A percentile compares a stretch with the other conserved stretches of the same genome.
These are phyloP conservation scores for Lutjanus erythropterus DNA, from an alignment of 2,113 vertebrate species.

Conservation along the genomic window DNA sequence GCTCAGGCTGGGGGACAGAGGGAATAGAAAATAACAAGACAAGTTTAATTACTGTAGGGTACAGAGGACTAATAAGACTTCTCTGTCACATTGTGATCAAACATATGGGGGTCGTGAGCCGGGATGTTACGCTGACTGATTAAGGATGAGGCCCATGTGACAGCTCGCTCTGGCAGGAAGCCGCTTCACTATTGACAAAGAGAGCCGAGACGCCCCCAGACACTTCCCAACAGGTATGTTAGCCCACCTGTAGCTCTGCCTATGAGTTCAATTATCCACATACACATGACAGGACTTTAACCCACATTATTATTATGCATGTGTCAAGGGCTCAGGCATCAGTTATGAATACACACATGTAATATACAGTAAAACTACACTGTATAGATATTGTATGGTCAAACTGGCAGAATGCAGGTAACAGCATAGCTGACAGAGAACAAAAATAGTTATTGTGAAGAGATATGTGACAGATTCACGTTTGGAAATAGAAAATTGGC, in stretches of 20 bases:
- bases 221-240: constrained; percentile 21
- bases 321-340: too few species aligned
- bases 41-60: constrained; percentile 50
- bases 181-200: constrained; percentile 16
- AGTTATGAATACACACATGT: too few species aligned
- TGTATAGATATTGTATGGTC: too few species aligned
- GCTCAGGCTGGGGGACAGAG: constrained; percentile 36
- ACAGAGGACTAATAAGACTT: constrained; percentile 44
- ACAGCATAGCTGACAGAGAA: too few species aligned
- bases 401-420: too few species aligned
- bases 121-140: constrained; percentile 37
- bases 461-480: too few species aligned
- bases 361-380: too few species aligned
- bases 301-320: too few species aligned
- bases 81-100: constrained; percentile 51
- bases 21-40: constrained; percentile 62
- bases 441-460: too few species aligned
- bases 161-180: constrained; percentile 11
- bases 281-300: neutral
- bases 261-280: constrained; percentile 4
- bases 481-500: too few species aligned
- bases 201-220: neutral
- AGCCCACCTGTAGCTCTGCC: constrained; percentile 9
- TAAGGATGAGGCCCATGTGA: constrained; percentile 34
- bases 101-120: constrained; percentile 47